phyloP scores from a whole-genome alignment of 2,797 vertebrate species.

The Prunella strophiata region DNA sequence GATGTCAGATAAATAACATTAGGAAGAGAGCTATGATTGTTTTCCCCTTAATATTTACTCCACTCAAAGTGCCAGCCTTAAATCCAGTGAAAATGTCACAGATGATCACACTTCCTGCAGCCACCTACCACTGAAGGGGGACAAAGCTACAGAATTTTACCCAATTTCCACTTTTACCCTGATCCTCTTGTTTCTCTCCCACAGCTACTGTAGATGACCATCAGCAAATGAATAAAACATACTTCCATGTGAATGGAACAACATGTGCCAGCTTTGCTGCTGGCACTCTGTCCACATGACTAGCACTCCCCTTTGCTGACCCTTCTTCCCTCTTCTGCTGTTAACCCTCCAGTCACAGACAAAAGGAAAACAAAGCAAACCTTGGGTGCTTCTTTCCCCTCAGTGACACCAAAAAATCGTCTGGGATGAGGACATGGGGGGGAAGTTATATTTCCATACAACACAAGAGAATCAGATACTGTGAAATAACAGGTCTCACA shows the following conservation, averaged over 20 bases:
- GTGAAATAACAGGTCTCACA: background rate
- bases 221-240: slow-evolving; percentile 51
- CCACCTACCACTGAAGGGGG: background rate
- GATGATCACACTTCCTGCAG: background rate
- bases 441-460: background rate
- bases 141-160: background rate
- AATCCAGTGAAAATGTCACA: background rate
- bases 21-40: background rate
- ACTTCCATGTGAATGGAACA: slow-evolving; percentile 9
- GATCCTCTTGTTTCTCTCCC: background rate
- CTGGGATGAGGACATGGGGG: background rate
- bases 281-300: slow-evolving; percentile 8
- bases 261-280: slow-evolving; percentile 41
- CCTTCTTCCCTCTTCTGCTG: background rate
- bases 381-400: background rate
- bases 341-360: background rate
- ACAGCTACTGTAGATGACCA: background rate
- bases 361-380: background rate
- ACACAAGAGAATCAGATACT: background rate
- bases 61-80: background rate
- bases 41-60: background rate
- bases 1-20: background rate
- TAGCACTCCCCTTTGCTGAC: background rate
- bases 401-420: background rate
- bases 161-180: background rate